These are phyloP conservation scores for Todus mexicanus DNA, from an alignment of 2,797 vertebrate species.

Conservation along the genomic window DNA sequence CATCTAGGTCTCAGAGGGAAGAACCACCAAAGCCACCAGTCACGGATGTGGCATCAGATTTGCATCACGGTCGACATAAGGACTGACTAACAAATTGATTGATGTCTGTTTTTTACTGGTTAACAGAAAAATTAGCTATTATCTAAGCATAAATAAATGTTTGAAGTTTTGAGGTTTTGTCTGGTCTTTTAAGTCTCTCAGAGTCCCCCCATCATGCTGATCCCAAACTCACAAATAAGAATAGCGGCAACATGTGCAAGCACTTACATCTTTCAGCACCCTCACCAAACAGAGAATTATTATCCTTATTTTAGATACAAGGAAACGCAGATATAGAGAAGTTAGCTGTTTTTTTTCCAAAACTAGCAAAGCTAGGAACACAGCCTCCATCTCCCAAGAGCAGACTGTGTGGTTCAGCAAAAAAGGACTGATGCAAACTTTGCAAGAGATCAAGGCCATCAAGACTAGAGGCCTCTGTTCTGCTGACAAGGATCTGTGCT, in stretches of 20 bases:
- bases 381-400: not conserved
- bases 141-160: not conserved
- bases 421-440: not conserved
- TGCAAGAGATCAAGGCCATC: not conserved
- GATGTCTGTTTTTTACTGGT: not conserved
- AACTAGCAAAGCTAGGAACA: not conserved
- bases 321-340: not conserved
- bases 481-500: not conserved
- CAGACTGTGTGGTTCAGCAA: not conserved
- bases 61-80: not conserved
- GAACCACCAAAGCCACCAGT: not conserved
- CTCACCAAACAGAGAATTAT: not conserved
- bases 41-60: not conserved
- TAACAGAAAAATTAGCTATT: not conserved
- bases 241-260: not conserved
- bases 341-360: not conserved
- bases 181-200: not conserved
- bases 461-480: not conserved
- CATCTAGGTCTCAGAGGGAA: not conserved
- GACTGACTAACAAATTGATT: not conserved
- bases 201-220: not conserved
- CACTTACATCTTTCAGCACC: not conserved
- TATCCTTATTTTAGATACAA: not conserved
- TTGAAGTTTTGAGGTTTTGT: not conserved
- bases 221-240: not conserved